phyloP scores from a whole-genome alignment of 2,888 invertebrate species.

The Zaprionus lineosus region DNA sequence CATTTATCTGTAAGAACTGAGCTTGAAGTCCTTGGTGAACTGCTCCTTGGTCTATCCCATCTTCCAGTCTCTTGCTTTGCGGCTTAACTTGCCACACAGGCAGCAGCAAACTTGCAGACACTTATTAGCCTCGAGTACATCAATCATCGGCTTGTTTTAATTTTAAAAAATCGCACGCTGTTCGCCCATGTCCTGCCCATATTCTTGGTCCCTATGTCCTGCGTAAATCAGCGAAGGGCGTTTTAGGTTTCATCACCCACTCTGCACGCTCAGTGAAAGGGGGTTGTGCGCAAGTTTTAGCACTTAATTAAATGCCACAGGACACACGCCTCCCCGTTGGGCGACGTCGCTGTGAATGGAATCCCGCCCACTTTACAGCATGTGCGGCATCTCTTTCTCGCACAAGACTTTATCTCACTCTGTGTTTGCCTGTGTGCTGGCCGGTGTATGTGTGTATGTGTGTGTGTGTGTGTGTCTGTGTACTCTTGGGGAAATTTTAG shows the following conservation, averaged over 20 bases:
- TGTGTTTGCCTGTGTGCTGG: conserved; percentile 4
- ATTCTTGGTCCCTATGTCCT: conserved; percentile 12
- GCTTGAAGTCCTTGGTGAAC: conserved; percentile 9
- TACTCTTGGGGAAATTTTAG: conserved; percentile 62
- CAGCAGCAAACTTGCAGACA: conserved; percentile 50
- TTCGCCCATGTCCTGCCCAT: no score
- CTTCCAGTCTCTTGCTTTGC: conserved; percentile 5
- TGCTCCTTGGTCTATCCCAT: no score
- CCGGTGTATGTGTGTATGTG: background rate
- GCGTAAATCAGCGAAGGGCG: background rate
- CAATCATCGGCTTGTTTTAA: conserved; percentile 75
- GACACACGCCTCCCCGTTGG: conserved; percentile 43
- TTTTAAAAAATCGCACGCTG: conserved; percentile 74
- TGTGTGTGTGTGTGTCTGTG: conserved; percentile 10
- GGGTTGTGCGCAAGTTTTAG: conserved; percentile 49
- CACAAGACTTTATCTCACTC: conserved; percentile 3
- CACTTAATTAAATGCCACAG: conserved; percentile 71
- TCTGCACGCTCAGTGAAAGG: background rate
- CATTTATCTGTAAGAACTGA: conserved; percentile 8
- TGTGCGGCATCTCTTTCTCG: conserved; percentile 60
- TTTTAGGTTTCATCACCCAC: background rate
- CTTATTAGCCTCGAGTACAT: conserved; percentile 76
- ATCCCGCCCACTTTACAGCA: conserved; percentile 69
- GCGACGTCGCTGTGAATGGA: conserved; percentile 30
- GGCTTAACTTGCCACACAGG: conserved; percentile 17